Conservation (phyloP, 2,113 vertebrate genomes). For the Callithrix jacchus region DNA sequence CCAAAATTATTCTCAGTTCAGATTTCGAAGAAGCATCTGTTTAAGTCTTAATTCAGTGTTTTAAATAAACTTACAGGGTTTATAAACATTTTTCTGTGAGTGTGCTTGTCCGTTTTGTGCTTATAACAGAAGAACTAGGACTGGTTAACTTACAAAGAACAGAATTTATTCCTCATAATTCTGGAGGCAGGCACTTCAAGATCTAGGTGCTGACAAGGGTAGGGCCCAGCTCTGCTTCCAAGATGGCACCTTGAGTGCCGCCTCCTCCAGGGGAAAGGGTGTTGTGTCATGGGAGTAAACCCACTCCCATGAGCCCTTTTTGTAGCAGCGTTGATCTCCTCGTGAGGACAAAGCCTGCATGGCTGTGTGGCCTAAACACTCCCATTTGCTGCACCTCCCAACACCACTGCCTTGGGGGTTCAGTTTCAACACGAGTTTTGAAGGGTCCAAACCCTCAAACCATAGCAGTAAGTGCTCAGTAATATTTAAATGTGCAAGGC, state of each 20-base stretch:
- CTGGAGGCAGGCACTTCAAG: neutral
- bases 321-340: neutral
- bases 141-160: neutral
- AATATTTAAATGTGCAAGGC: neutral
- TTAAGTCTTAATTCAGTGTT: neutral
- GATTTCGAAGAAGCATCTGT: neutral
- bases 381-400: neutral
- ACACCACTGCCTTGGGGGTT: neutral
- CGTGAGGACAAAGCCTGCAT: neutral
- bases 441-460: neutral
- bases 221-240: neutral
- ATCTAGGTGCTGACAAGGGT: too few species aligned
- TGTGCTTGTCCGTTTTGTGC: neutral
- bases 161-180: neutral
- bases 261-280: neutral
- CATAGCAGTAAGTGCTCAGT: neutral
- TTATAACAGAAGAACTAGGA: neutral
- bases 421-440: neutral
- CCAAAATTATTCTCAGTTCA: neutral
- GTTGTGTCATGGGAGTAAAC: neutral
- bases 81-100: neutral
- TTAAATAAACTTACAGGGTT: conserved; percentile 1
- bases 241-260: neutral
- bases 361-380: neutral
- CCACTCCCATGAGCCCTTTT: neutral